A percentile compares a stretch with the other conserved stretches of the same genome.
phyloP scores from a whole-genome alignment of 2,113 vertebrate genomes.

The Laticauda colubrina region DNA sequence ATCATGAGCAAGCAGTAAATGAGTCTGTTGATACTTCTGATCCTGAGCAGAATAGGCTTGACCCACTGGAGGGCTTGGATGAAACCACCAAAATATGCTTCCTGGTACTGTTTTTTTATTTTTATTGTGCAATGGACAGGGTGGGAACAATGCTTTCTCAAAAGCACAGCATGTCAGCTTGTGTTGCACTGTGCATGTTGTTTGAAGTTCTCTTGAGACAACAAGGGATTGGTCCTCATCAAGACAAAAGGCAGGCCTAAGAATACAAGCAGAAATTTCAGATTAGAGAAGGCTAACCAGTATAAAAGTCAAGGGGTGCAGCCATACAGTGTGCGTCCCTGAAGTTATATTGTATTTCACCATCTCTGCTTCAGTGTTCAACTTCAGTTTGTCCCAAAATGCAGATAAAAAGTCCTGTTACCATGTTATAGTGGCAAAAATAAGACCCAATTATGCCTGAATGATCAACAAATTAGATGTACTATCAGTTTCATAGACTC shows the following conservation, averaged over 20 bases:
- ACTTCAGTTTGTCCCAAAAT: background rate
- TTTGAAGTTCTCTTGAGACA: background rate
- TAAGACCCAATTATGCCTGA: background rate
- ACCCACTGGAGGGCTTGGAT: constrained; percentile 91
- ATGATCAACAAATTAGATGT: background rate
- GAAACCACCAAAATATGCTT: constrained; percentile 97
- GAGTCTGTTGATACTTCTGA: constrained; percentile 74
- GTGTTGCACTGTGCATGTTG: background rate
- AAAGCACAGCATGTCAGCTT: background rate
- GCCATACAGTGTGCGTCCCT: background rate
- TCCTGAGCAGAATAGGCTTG: constrained; percentile 76
- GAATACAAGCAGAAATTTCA: background rate
- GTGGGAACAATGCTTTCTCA: too few relatives aligned
- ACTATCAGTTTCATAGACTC: background rate
- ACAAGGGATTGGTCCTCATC: background rate
- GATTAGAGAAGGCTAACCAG: background rate
- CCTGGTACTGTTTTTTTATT: constrained; percentile 74
- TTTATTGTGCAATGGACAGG: background rate
- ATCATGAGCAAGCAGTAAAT: constrained; percentile 81
- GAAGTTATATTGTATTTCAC: background rate
- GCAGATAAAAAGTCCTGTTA: background rate
- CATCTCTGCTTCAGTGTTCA: too few relatives aligned
- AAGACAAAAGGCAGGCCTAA: background rate
- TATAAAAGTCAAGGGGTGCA: background rate
- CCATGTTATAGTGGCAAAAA: background rate